Conservation (phyloP, 2,888 invertebrate genomes). For the Beris chalybata region DNA sequence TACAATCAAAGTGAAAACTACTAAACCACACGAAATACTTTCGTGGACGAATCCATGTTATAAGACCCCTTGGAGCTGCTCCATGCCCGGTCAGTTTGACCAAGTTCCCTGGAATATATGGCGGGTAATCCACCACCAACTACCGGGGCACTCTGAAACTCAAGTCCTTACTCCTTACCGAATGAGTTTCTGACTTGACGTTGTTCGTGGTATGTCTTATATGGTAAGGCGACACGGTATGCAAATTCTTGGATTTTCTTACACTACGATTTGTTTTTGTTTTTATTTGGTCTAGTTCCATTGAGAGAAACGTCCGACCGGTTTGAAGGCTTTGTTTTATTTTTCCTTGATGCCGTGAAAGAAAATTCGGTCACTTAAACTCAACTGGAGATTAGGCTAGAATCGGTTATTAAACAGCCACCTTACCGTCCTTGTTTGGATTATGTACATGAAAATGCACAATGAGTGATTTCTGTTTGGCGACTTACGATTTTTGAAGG, state of each 20-base stretch:
- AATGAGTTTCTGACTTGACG: conserved; percentile 11
- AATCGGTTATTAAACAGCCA: conserved; percentile 28
- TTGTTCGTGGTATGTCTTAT: conserved; percentile 24
- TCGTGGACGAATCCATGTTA: conserved; percentile 7
- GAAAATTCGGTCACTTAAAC: no score
- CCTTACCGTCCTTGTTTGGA: not conserved
- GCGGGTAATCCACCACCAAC: conserved; percentile 16
- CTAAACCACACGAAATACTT: conserved; percentile 18
- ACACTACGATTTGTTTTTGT: conserved; percentile 28
- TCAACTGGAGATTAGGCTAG: conserved; percentile 8
- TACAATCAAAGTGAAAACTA: not conserved
- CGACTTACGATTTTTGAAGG: no score
- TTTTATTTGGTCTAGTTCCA: conserved; percentile 4
- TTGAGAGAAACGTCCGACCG: no score
- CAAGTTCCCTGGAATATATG: conserved; percentile 24
- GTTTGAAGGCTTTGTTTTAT: no score
- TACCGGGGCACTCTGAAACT: conserved; percentile 17
- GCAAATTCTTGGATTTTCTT: conserved; percentile 16
- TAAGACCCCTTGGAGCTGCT: no score
- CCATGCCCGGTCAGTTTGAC: conserved; percentile 14
- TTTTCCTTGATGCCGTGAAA: no score
- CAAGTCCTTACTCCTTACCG: conserved; percentile 21
- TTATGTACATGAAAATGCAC: no score
- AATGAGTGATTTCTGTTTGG: no score
- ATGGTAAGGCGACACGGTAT: conserved; percentile 24